A percentile compares a stretch with the other conserved stretches of the same genome.
These are phyloP conservation scores for Macroglossus sobrinus DNA, from an alignment of 2,113 vertebrate species.

Conservation along the genomic window DNA sequence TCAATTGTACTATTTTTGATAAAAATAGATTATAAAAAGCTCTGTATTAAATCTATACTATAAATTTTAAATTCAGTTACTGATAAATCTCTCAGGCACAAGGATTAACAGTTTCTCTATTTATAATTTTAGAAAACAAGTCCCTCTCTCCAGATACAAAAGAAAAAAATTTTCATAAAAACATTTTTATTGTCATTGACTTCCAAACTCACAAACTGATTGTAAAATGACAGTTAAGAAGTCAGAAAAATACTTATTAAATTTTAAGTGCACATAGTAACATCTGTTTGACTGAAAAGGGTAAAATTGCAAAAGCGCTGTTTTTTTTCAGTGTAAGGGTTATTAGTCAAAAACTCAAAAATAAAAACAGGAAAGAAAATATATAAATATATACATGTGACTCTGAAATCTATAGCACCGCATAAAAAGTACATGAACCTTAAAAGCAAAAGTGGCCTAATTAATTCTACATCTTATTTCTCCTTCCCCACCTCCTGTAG, in stretches of 20 bases:
- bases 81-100: not conserved
- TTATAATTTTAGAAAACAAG: not conserved
- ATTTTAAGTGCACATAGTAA: slow-evolving; percentile 39
- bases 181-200: not conserved
- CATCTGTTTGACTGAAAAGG: not conserved
- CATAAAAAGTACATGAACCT: slow-evolving; percentile 46
- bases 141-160: not conserved
- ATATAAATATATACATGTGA: not conserved
- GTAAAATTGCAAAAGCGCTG: not conserved
- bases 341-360: slow-evolving; percentile 45
- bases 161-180: slow-evolving; percentile 16
- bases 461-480: slow-evolving; percentile 79
- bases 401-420: slow-evolving; percentile 35
- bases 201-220: not conserved
- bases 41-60: not conserved
- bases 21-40: slow-evolving; percentile 7
- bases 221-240: not conserved
- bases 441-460: slow-evolving; percentile 75
- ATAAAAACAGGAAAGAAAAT: not conserved
- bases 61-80: slow-evolving; percentile 26
- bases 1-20: slow-evolving; percentile 21
- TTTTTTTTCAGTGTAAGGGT: not conserved
- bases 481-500: slow-evolving; percentile 66
- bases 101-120: not conserved
- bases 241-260: slow-evolving; percentile 1